phyloP scores from a whole-genome alignment of 2,888 invertebrate genomes.

The Amorpha juglandis region DNA sequence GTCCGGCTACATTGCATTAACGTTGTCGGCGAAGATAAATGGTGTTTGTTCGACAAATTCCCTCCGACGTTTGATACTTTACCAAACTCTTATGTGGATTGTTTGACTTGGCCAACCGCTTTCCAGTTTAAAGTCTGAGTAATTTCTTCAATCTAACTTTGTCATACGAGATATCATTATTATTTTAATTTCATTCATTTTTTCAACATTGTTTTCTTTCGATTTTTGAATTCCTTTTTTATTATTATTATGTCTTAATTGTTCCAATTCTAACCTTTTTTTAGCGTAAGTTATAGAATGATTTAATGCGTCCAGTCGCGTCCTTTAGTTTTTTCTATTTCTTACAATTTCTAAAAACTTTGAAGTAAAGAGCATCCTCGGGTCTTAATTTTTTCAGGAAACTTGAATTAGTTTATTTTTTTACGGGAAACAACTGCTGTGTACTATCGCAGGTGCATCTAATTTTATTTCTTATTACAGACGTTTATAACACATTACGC shows the following conservation, averaged over 20 bases:
- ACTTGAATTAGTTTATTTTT: constrained; percentile 2
- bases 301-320: no score
- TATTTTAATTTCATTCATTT: background rate
- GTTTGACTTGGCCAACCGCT: constrained; percentile 18
- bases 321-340: no score
- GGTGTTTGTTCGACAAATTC: constrained; percentile 54
- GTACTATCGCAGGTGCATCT: constrained; percentile 9
- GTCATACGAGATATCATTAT: background rate
- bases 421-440: background rate
- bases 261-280: no score
- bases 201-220: no score
- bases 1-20: constrained; percentile 40
- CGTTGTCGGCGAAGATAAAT: constrained; percentile 47
- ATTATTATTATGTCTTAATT: background rate
- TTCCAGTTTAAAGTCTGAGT: background rate
- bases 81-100: constrained; percentile 18
- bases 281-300: background rate
- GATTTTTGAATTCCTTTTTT: no score
- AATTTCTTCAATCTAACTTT: background rate
- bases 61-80: constrained; percentile 44
- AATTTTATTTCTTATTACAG: constrained; percentile 1
- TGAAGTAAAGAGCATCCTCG: background rate
- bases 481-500: background rate
- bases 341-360: no score
- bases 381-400: constrained; percentile 7